phyloP scores from a whole-genome alignment of 2,113 vertebrate genomes.

The Atherinomorus stipes region DNA sequence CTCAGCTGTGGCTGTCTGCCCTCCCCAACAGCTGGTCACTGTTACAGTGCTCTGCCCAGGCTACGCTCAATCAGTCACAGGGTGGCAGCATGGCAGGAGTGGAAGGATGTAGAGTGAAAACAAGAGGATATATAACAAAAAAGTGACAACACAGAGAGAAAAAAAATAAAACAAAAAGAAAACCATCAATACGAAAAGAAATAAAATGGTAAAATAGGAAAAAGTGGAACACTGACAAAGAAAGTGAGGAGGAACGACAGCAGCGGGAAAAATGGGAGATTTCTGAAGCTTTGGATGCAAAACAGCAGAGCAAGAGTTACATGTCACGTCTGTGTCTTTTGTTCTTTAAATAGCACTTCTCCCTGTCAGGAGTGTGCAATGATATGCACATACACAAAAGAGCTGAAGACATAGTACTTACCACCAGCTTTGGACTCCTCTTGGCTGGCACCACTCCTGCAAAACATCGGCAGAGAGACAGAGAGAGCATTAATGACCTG shows the following conservation, averaged over 20 bases:
- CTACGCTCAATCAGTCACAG: conserved; percentile 65
- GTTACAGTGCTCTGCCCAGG: conserved; percentile 52
- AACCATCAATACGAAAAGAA: background rate
- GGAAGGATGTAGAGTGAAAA: conserved; percentile 12
- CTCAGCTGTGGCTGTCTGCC: conserved; percentile 39
- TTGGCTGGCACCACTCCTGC: conserved; percentile 96
- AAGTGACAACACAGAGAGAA: conserved; percentile 19
- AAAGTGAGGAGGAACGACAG: conserved; percentile 11
- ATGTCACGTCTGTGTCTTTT: conserved; percentile 48
- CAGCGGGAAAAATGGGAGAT: conserved; percentile 22
- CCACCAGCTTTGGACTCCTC: conserved; percentile 99
- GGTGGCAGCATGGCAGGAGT: conserved; percentile 42
- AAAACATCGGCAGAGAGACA: conserved; percentile 90
- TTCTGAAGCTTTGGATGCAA: conserved; percentile 30
- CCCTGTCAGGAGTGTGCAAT: conserved; percentile 25
- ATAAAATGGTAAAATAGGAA: background rate
- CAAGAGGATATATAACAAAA: background rate
- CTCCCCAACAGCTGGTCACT: conserved; percentile 65
- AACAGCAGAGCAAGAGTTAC: conserved; percentile 41
- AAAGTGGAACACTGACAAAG: conserved; percentile 21
- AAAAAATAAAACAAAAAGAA: background rate
- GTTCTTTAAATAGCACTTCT: conserved; percentile 68
- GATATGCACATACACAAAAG: conserved; percentile 41
- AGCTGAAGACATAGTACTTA: conserved; percentile 85
- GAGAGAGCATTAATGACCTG: conserved; percentile 88